Percentiles rank a stretch among this genome's conserved stretches.
These are phyloP conservation scores for Bothrops alternatus DNA, from an alignment of 2,797 vertebrate species.

Conservation along the genomic window DNA sequence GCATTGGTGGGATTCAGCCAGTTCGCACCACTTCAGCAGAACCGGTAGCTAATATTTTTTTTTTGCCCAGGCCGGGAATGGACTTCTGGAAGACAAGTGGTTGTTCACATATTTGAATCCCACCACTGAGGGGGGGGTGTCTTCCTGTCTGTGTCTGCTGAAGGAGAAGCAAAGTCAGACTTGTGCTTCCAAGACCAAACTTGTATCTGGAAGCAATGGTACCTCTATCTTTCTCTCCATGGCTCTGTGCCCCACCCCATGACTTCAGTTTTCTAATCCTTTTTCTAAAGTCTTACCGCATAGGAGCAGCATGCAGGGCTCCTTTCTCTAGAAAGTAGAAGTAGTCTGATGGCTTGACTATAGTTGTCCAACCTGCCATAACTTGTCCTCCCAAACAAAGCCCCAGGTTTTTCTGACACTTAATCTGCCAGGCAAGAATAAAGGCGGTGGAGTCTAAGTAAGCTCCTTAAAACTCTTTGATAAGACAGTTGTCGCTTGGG, in stretches of 20 bases:
- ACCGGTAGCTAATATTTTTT: too few species aligned
- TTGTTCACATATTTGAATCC: too few species aligned
- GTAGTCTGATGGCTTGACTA: constrained; percentile 32
- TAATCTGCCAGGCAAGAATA: constrained; percentile 51
- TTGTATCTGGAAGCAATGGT: not conserved
- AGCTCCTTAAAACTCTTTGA: constrained; percentile 63
- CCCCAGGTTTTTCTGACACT: constrained; percentile 54
- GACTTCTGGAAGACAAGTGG: too few species aligned
- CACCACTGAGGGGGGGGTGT: not conserved
- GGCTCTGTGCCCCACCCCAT: not conserved
- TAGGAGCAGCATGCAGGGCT: not conserved
- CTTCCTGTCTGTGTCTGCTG: not conserved
- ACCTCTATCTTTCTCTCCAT: not conserved
- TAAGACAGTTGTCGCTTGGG: constrained; percentile 67
- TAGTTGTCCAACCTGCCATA: constrained; percentile 43
- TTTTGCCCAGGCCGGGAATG: too few species aligned
- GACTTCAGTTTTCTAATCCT: not conserved
- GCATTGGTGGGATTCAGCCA: too few species aligned
- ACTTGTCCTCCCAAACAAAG: constrained; percentile 63
- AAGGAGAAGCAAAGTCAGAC: not conserved
- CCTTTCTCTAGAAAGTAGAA: constrained; percentile 3
- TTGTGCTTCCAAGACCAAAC: not conserved
- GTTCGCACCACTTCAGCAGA: too few species aligned
- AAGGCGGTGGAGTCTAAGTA: constrained; percentile 56
- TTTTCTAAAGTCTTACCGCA: not conserved